These are phyloP conservation scores for Hydroisotoma schaefferi DNA, from an alignment of 2,888 invertebrate genomes.

Conservation along the genomic window DNA sequence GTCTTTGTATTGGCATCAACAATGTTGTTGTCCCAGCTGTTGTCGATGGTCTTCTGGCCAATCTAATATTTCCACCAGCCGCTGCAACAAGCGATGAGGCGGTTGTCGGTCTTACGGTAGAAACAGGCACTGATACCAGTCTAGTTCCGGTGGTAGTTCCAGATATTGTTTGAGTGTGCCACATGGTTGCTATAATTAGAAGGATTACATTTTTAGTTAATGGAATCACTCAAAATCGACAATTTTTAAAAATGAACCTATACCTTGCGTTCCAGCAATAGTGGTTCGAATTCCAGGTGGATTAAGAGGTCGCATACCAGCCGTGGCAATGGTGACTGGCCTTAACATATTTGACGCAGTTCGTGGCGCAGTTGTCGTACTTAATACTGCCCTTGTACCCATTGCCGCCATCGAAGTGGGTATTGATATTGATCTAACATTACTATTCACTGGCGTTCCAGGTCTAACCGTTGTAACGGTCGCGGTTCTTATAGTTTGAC, in stretches of 20 bases:
- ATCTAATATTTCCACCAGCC: constrained; percentile 26
- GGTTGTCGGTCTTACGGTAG: constrained; percentile 25
- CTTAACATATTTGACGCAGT: constrained; percentile 36
- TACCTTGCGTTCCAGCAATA: constrained; percentile 18
- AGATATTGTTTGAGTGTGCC: constrained; percentile 32
- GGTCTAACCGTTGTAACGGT: constrained; percentile 18
- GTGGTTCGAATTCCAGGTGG: constrained; percentile 17
- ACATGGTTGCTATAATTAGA: constrained; percentile 17
- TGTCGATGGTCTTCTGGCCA: constrained; percentile 25
- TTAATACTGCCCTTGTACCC: constrained; percentile 20
- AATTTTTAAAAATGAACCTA: constrained; percentile 6
- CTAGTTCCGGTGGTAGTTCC: constrained; percentile 27
- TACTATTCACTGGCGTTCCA: constrained; percentile 11
- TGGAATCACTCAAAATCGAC: not conserved
- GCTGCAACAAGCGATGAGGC: constrained; percentile 34
- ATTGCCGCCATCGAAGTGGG: constrained; percentile 16
- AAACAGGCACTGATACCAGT: constrained; percentile 30
- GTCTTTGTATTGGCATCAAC: constrained; percentile 30
- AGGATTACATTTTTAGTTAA: not conserved
- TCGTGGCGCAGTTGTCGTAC: constrained; percentile 15
- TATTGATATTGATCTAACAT: constrained; percentile 22
- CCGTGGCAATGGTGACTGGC: constrained; percentile 32
- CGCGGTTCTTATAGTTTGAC: constrained; percentile 18
- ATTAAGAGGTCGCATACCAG: constrained; percentile 29
- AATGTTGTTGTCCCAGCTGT: constrained; percentile 20